A percentile compares a stretch with the other conserved stretches of the same genome.
Conservation (phyloP, 2,113 vertebrate genomes). For the Macrotis lagotis region DNA sequence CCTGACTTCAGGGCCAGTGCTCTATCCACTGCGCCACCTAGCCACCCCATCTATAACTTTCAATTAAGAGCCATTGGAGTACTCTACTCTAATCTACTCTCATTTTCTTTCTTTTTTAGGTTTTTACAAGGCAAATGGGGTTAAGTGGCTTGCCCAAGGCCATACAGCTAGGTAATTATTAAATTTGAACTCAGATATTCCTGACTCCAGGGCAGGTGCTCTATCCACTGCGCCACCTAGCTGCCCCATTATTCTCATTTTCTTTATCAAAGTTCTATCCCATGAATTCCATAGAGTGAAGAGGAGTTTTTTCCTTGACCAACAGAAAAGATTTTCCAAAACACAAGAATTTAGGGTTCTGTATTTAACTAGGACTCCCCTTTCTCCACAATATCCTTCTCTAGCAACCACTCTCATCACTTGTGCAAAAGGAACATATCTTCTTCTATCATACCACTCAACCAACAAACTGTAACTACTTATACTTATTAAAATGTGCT, state of each 20-base stretch:
- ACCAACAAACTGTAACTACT: not conserved
- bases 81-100: not conserved
- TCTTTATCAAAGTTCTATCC: not conserved
- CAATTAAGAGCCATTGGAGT: not conserved
- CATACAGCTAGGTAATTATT: too few species aligned
- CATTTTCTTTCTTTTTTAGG: too few species aligned
- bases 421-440: not conserved
- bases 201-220: too few species aligned
- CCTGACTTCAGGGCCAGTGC: too few species aligned
- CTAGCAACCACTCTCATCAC: too few species aligned
- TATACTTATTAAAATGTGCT: not conserved
- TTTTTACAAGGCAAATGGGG: too few species aligned
- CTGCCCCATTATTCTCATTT: too few species aligned
- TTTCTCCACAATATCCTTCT: too few species aligned
- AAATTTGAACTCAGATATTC: too few species aligned
- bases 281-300: not conserved
- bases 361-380: not conserved
- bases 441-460: not conserved
- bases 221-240: too few species aligned
- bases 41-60: not conserved
- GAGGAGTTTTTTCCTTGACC: not conserved
- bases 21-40: too few species aligned
- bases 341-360: not conserved
- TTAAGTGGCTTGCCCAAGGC: too few species aligned
- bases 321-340: not conserved